Evolutionary conservation across 2,113 vertebrate genomes (phyloP), one percentile per base, ranked within the genome.

Genomic region (Glaucomys volans): DNA sequence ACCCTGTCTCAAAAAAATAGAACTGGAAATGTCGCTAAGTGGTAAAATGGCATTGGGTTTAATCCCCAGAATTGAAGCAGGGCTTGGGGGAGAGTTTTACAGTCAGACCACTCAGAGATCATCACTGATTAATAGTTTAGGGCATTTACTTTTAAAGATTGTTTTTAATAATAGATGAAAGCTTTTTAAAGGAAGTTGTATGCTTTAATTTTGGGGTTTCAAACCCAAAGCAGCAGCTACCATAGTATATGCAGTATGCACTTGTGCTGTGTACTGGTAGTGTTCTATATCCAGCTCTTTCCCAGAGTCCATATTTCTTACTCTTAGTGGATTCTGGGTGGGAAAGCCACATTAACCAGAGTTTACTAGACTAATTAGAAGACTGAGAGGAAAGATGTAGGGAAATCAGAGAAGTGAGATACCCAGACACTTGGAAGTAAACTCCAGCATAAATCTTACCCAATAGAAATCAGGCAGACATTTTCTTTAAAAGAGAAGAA

Each of bases 191-290:
- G 64, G 20, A 79, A 8, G 10, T 86, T 66, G 26, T 89, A n/a
- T 59, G 35, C 18, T 87, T 95, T 76, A 66, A 37, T 92, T 76
- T 95, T 85, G 95, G 66, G 4, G 8, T 87, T 94, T 96, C 89
- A 92, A 35, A 47, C 44, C 37, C 17, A 59, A 87, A 94, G 52
- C 50, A 66, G 54, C 67, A 42, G 22, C n/a, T 30, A 13, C 52
- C 30, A 2, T 69, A 17, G 59, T 71, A 10, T 67, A 20, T 82
- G 50, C 66, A 4, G 8, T 59, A 20, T 82, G 57, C 59, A 5
- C 28, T 14, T 66, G 47, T 32, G 40, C 40, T 87, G 1, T 59
- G 28, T 62, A 35, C 26, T 57, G 32, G 18, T 72, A 57, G 44
- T n/a, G 5, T 30, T 37, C 67, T 72, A 24, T 82, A 87, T 18